Percentiles rank a stretch among this genome's conserved stretches.
Conservation (phyloP, 2,888 invertebrate species). For the Morinoia aosen region DNA sequence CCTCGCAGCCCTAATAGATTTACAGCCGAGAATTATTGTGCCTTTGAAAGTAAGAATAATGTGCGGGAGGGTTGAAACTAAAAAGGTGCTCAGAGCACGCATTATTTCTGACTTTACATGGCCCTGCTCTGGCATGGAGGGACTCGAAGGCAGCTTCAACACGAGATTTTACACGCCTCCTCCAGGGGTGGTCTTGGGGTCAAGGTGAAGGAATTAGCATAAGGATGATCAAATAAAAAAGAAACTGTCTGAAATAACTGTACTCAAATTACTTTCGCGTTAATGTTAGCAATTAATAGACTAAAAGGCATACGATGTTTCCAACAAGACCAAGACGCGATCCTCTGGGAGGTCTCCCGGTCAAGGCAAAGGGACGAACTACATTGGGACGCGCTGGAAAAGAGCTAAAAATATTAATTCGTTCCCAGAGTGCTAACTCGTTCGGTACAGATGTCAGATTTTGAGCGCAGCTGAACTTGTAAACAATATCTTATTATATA, state of each 20-base stretch:
- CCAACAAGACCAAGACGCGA: not conserved
- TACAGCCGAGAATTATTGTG: constrained; percentile 10
- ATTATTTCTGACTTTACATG: constrained; percentile 4
- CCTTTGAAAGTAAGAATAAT: not conserved
- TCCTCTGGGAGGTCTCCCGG: not conserved
- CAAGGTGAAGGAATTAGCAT: not conserved
- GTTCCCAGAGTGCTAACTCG: not conserved
- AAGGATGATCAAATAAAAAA: not conserved
- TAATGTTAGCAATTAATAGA: not conserved
- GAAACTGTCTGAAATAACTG: not conserved
- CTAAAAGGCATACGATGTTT: not conserved
- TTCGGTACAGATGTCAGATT: not conserved
- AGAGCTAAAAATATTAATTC: not conserved
- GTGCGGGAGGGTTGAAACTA: not conserved
- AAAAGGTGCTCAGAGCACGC: not conserved
- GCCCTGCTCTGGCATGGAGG: not conserved
- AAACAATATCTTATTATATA: too few species aligned
- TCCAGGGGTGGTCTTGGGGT: not conserved
- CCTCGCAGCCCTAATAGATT: constrained; percentile 5
- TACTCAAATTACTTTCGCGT: not conserved
- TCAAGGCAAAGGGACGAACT: not conserved
- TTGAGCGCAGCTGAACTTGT: not conserved
- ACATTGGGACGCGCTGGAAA: not conserved
- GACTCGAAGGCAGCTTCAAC: not conserved
- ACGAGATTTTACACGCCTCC: not conserved